A percentile compares a stretch with the other conserved stretches of the same genome.
phyloP scores from a whole-genome alignment of 1,140 invertebrate genomes.

The Zaprionus ornatus region DNA sequence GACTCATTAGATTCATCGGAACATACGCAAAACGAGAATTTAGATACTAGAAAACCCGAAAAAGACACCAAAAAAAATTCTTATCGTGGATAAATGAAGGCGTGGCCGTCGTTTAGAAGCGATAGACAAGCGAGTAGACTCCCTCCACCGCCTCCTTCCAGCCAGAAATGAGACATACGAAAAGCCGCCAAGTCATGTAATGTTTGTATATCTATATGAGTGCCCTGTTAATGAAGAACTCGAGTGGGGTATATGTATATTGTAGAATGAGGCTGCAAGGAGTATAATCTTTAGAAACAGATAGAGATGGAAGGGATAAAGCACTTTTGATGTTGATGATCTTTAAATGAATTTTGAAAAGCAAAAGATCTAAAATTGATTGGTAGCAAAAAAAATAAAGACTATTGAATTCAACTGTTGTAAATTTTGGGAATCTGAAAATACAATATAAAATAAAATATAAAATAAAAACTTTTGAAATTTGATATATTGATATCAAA shows the following conservation, averaged over 20 bases:
- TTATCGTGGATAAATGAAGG: conserved; percentile 37
- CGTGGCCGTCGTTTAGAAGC: conserved; percentile 32
- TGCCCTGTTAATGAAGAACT: neutral
- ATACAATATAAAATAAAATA: too few relatives aligned
- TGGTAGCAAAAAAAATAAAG: too few relatives aligned
- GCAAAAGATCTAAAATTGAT: too few relatives aligned
- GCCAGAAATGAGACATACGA: conserved; percentile 23
- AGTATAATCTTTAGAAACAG: too few relatives aligned
- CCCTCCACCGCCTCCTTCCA: neutral
- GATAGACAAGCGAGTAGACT: conserved; percentile 20
- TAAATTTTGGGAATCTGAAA: too few relatives aligned
- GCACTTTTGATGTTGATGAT: too few relatives aligned
- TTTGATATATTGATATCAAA: too few relatives aligned
- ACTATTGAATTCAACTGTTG: too few relatives aligned
- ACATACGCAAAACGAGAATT: conserved; percentile 31
- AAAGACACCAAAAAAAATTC: conserved; percentile 12
- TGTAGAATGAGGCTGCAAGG: neutral
- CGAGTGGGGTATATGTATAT: neutral
- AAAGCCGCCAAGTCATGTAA: conserved; percentile 31
- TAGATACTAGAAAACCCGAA: conserved; percentile 23
- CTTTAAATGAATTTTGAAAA: too few relatives aligned
- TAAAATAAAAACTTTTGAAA: neutral
- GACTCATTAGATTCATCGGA: conserved; percentile 28
- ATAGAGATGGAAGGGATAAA: too few relatives aligned
- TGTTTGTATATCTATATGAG: conserved; percentile 12